Conservation (phyloP, 2,113 vertebrate genomes). For the Conger conger region DNA sequence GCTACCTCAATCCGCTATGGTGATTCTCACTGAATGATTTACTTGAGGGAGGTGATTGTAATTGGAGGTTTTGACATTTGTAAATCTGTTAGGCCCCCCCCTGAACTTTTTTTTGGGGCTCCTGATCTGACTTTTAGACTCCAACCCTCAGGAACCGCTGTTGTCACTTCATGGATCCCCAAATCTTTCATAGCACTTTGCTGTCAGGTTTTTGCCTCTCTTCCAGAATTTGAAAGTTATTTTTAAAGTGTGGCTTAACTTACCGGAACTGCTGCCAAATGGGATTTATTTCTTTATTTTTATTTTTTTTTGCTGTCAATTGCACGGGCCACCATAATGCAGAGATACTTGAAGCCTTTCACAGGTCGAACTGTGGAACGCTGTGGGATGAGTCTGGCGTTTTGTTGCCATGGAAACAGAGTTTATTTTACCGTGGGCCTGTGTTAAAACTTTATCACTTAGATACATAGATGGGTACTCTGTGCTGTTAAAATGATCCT, state of each 20-base stretch:
- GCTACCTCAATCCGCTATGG: neutral
- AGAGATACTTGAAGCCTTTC: neutral
- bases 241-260: neutral
- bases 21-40: neutral
- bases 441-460: neutral
- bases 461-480: neutral
- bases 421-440: neutral
- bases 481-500: neutral
- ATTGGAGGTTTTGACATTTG: conserved; percentile 11
- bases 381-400: neutral
- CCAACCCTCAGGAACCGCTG: neutral
- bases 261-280: neutral
- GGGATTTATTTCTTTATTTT: neutral
- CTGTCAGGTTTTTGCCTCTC: neutral
- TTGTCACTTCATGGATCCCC: neutral
- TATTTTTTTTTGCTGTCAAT: neutral
- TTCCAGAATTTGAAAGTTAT: neutral
- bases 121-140: neutral
- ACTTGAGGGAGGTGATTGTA: neutral
- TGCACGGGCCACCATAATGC: neutral
- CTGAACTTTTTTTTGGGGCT: neutral
- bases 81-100: neutral
- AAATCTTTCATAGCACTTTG: neutral
- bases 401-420: neutral
- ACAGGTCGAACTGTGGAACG: neutral